phyloP scores from a whole-genome alignment of 2,888 invertebrate genomes.

The Pharmacophagus antenor region DNA sequence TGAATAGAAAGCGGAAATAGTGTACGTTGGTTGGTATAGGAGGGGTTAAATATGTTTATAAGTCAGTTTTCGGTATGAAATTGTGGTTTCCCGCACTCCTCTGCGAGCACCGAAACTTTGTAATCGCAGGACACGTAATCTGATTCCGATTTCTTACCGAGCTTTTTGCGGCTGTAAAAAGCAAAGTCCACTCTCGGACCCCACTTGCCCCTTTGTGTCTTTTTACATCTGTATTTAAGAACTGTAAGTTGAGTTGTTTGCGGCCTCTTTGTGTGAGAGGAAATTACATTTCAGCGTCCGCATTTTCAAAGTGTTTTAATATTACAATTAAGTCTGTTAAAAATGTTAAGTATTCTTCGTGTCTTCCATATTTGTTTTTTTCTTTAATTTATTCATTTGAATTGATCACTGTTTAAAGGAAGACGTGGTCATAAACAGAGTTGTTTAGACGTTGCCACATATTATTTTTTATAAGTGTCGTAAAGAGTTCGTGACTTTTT shows the following conservation, averaged over 20 bases:
- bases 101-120: conserved; percentile 61
- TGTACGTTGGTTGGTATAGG: not conserved
- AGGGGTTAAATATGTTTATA: conserved; percentile 13
- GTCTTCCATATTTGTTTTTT: not conserved
- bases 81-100: conserved; percentile 51
- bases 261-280: conserved; percentile 31
- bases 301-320: conserved; percentile 1
- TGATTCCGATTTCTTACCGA: conserved; percentile 68
- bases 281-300: conserved; percentile 13
- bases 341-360: not conserved
- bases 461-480: conserved; percentile 33
- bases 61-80: conserved; percentile 38
- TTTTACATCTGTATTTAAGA: conserved; percentile 50
- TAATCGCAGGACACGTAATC: conserved; percentile 69
- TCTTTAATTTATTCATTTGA: not conserved
- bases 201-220: conserved; percentile 51
- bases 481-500: conserved; percentile 47
- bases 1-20: too few relatives aligned
- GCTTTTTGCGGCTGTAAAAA: conserved; percentile 70
- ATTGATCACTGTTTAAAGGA: not conserved
- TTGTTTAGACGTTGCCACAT: conserved; percentile 34
- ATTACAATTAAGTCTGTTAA: not conserved
- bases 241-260: conserved; percentile 30
- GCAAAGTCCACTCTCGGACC: conserved; percentile 52
- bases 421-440: conserved; percentile 6